Percentiles rank a stretch among this genome's conserved stretches.
phyloP scores from a whole-genome alignment of 2,888 invertebrate genomes.

The Dilophus febrilis region DNA sequence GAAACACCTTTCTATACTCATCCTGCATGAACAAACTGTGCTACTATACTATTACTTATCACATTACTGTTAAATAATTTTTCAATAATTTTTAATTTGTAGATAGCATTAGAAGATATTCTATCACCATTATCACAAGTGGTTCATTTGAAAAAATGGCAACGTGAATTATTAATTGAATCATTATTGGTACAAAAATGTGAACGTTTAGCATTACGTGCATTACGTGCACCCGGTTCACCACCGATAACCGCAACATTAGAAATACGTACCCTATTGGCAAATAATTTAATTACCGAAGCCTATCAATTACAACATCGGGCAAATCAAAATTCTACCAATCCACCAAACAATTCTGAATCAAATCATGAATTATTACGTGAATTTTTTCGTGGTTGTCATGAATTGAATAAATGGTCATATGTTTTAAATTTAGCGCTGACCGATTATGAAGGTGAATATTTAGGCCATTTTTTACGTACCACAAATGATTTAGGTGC shows the following conservation, averaged over 20 bases:
- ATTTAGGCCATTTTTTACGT: conserved; percentile 19
- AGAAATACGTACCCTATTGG: conserved; percentile 21
- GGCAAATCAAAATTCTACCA: too few species aligned
- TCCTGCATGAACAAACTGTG: too few species aligned
- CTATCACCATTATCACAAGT: conserved; percentile 20
- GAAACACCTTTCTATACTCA: too few species aligned
- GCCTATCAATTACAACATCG: conserved; percentile 25
- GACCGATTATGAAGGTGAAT: conserved; percentile 20
- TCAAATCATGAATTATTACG: conserved; percentile 20
- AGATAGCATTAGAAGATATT: conserved; percentile 21
- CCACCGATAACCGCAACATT: conserved; percentile 17
- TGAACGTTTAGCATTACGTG: conserved; percentile 18
- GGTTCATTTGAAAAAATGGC: conserved; percentile 20
- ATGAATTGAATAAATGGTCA: conserved; percentile 18
- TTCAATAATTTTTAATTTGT: conserved; percentile 3
- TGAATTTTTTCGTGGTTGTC: conserved; percentile 21
- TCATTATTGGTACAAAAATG: conserved; percentile 18
- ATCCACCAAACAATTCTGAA: too few species aligned
- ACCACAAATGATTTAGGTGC: conserved; percentile 15
- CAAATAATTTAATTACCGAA: conserved; percentile 23
- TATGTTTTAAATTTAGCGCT: conserved; percentile 22
- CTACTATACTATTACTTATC: too few species aligned
- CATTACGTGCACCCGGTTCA: conserved; percentile 18
- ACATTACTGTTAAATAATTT: too few species aligned
- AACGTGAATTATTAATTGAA: conserved; percentile 22